Conservation (phyloP, 2,888 invertebrate species). For the Lepetodrilus schrolli region DNA sequence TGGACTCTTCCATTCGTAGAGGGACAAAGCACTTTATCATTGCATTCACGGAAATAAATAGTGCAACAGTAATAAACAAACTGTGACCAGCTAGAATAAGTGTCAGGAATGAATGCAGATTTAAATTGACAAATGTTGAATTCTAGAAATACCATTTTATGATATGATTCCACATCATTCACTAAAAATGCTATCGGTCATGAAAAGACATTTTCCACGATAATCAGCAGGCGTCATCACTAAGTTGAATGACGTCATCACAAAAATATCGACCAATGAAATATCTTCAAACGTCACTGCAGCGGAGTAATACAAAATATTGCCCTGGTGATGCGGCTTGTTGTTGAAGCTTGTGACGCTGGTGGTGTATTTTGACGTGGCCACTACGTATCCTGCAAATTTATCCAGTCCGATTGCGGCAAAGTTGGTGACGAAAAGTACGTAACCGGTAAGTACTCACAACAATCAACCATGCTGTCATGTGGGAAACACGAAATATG, state of each 20-base stretch:
- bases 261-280: slow-evolving; percentile 43
- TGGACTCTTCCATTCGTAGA: no score
- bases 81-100: neutral
- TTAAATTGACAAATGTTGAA: no score
- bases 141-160: no score
- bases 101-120: no score
- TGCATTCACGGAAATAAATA: neutral
- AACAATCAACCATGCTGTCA: slow-evolving; percentile 63
- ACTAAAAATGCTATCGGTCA: neutral
- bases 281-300: slow-evolving; percentile 28
- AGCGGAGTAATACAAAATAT: slow-evolving; percentile 54
- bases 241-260: slow-evolving; percentile 55
- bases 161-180: neutral
- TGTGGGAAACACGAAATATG: neutral
- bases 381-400: slow-evolving; percentile 88
- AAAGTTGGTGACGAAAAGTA: slow-evolving; percentile 95
- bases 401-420: slow-evolving; percentile 95
- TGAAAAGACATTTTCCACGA: slow-evolving; percentile 32
- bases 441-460: slow-evolving; percentile 82
- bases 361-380: slow-evolving; percentile 75
- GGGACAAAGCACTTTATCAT: neutral
- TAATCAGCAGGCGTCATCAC: slow-evolving; percentile 43
- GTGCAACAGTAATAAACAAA: neutral
- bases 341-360: slow-evolving; percentile 70
- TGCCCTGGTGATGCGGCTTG: slow-evolving; percentile 55